Evolutionary conservation across 2,888 invertebrate genomes (phyloP), one percentile per base, ranked within the genome.

Genomic region (Meloe dianella): DNA sequence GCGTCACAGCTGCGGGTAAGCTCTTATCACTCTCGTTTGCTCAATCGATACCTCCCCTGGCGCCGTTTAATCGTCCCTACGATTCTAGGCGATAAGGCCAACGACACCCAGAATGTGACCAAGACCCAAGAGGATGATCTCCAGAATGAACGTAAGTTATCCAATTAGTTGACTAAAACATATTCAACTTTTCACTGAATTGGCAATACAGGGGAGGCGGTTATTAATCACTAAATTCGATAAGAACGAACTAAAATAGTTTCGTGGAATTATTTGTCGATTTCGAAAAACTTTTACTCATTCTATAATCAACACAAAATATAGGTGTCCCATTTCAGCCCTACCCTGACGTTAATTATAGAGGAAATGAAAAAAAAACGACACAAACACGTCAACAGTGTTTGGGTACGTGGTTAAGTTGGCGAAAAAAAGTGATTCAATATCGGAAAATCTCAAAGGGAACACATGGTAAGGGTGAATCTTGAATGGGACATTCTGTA

Each of bases 51-150:
- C 63, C 41, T 35, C 63, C 58, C 38, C 63, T 35, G 51, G 51
- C 24, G 51, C 51, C 51, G 60, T 61, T 65, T 69, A 66, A 62
- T 60, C 58, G 58, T 60, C 54, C 41, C 41, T 60, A 38, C 60
- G 47, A 32, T 76, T 75, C 65, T 71, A 80, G 80, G 76, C 70
- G 81, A 82, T 65, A 78, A 77, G 74, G 63, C 75, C 61, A 79
- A 78, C 71, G 80, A 81, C 62, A 72, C 74, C 66, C 77, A 76
- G 60, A 74, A 79, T 68, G 67, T 75, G 14, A 77, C 77, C 68
- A 79, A 77, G 71, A 74, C 73, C 35, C 75, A 76, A 61, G 83
- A 83, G 62, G 84, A 83, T 67, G 83, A 82, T 57, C 77, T 79
- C 64, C 80, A 80, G 65, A 80, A 79, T 70, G 81, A 81, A 51